These are phyloP conservation scores for Druon quercuslanigerum DNA, from an alignment of 1,140 invertebrate species.

Conservation along the genomic window DNA sequence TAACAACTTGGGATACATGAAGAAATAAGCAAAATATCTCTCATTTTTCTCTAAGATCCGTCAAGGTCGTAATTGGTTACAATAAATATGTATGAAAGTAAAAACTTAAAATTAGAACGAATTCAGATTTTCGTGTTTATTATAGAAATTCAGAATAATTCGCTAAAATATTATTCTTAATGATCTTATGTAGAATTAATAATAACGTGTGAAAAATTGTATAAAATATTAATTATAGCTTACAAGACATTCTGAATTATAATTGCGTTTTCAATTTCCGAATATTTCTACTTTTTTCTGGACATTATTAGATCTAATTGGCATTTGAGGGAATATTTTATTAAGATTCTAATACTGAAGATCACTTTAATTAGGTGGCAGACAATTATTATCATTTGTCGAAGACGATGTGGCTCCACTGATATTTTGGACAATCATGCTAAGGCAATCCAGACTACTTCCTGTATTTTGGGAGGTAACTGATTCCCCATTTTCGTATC, in stretches of 20 bases:
- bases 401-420: slow-evolving; percentile 67
- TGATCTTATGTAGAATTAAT: no score
- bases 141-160: not conserved
- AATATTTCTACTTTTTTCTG: no score
- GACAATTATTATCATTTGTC: slow-evolving; percentile 47
- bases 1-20: no score
- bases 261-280: no score
- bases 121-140: not conserved
- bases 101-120: not conserved
- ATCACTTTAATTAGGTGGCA: slow-evolving; percentile 49
- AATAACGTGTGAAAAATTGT: no score
- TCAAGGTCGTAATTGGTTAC: no score
- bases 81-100: not conserved
- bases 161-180: no score
- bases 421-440: slow-evolving; percentile 81
- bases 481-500: slow-evolving; percentile 70
- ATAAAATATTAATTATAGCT: no score
- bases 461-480: slow-evolving; percentile 63
- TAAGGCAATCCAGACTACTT: slow-evolving; percentile 80
- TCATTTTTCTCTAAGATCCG: no score
- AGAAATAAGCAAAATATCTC: no score
- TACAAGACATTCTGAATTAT: no score
- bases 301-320: no score
- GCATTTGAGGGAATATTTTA: not conserved
- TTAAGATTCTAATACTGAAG: slow-evolving; percentile 36